Conservation (phyloP, 2,113 vertebrate genomes). For the Misgurnus mizolepis region DNA sequence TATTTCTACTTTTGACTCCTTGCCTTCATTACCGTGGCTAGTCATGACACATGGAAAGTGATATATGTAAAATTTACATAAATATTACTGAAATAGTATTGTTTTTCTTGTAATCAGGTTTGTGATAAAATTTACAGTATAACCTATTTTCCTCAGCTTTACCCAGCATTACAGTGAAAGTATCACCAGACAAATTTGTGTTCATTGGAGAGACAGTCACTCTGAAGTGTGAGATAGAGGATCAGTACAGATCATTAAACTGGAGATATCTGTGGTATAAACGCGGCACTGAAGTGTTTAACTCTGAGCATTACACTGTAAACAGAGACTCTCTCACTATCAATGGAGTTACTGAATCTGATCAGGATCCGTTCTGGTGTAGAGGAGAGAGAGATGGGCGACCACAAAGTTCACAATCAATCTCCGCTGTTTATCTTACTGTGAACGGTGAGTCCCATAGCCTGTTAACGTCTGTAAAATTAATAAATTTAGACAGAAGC, state of each 20-base stretch:
- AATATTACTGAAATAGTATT: no score
- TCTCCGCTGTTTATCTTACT: no score
- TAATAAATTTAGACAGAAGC: no score
- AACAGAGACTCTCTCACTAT: slow-evolving; percentile 24
- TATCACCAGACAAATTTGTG: neutral
- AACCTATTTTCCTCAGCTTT: neutral
- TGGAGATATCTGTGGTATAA: slow-evolving; percentile 33
- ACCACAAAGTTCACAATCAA: no score
- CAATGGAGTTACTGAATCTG: slow-evolving; percentile 7
- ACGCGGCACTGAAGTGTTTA: neutral
- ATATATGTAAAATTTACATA: no score
- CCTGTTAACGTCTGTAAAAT: no score
- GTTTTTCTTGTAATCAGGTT: no score
- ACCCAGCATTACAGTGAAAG: neutral
- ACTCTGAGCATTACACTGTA: slow-evolving; percentile 12
- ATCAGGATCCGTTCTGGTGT: slow-evolving; percentile 18
- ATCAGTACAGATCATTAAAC: neutral
- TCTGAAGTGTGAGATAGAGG: slow-evolving; percentile 18
- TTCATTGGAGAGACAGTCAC: slow-evolving; percentile 33
- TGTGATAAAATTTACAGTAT: no score
- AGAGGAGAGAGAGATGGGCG: neutral
- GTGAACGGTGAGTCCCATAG: no score
- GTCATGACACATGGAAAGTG: no score
- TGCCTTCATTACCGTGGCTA: no score
- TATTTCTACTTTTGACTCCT: no score